These are phyloP conservation scores for Microcebus jonahi DNA, from an alignment of 2,113 vertebrate species.

Conservation along the genomic window DNA sequence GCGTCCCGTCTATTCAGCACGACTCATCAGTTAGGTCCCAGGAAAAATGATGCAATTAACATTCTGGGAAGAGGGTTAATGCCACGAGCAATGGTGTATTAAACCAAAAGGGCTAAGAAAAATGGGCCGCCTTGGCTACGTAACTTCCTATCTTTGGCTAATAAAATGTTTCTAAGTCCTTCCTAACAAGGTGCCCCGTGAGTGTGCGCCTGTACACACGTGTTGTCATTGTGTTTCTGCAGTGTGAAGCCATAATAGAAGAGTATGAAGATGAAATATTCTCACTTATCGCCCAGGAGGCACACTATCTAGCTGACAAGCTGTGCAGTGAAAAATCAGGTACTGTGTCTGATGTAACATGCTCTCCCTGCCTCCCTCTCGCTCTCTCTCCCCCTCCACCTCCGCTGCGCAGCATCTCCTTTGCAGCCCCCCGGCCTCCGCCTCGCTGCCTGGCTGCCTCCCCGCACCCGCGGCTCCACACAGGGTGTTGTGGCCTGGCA, in stretches of 20 bases:
- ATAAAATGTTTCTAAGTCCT: constrained; percentile 13
- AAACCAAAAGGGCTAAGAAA: constrained; percentile 46
- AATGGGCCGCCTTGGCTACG: neutral
- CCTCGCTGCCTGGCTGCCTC: constrained; percentile 63
- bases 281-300: constrained; percentile 88
- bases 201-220: neutral
- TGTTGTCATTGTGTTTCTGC: constrained; percentile 62
- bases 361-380: constrained; percentile 67
- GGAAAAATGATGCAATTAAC: constrained; percentile 71
- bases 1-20: neutral
- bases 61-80: constrained; percentile 52
- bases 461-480: neutral
- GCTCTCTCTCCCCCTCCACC: neutral
- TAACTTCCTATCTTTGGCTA: neutral
- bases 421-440: constrained; percentile 61
- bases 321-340: constrained; percentile 93
- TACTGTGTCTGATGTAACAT: constrained; percentile 87
- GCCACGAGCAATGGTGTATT: neutral
- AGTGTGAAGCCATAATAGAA: constrained; percentile 92
- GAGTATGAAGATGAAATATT: constrained; percentile 93
- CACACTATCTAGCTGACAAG: constrained; percentile 86
- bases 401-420: neutral
- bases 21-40: constrained; percentile 68
- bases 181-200: neutral
- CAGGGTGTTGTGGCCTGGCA: neutral